Conservation (phyloP, 2,797 vertebrate genomes). For the Gymnothorax javanicus region DNA sequence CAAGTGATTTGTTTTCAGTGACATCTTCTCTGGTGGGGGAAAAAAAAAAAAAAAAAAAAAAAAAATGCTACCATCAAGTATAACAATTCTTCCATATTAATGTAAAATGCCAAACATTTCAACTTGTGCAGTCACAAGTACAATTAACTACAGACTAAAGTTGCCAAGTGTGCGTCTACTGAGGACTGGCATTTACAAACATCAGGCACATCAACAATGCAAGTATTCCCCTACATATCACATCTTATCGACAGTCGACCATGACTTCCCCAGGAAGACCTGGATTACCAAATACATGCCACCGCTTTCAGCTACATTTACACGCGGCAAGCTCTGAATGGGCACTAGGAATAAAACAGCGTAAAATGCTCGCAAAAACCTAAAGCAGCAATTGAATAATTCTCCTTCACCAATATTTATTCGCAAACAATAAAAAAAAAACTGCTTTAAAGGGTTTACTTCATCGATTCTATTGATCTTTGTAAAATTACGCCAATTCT, state of each 20-base stretch:
- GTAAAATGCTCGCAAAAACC: neutral
- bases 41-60: neutral
- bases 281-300: neutral
- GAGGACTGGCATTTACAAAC: neutral
- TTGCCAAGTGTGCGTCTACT: neutral
- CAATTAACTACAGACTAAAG: neutral
- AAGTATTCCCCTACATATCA: neutral
- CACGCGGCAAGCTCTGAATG: neutral
- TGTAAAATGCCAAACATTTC: neutral
- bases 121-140: neutral
- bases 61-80: neutral
- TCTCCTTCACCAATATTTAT: neutral
- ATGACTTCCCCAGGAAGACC: neutral
- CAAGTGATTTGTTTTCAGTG: neutral
- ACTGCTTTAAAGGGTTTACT: too few species aligned
- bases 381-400: neutral
- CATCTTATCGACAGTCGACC: neutral
- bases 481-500: too few species aligned
- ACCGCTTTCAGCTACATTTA: neutral
- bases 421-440: too few species aligned
- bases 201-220: neutral
- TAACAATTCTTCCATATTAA: neutral
- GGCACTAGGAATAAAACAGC: neutral
- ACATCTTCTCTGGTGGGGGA: neutral
- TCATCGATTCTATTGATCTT: too few species aligned